Evolutionary conservation across 2,888 invertebrate species (phyloP).

Genomic region (Encarsia formosa): DNA sequence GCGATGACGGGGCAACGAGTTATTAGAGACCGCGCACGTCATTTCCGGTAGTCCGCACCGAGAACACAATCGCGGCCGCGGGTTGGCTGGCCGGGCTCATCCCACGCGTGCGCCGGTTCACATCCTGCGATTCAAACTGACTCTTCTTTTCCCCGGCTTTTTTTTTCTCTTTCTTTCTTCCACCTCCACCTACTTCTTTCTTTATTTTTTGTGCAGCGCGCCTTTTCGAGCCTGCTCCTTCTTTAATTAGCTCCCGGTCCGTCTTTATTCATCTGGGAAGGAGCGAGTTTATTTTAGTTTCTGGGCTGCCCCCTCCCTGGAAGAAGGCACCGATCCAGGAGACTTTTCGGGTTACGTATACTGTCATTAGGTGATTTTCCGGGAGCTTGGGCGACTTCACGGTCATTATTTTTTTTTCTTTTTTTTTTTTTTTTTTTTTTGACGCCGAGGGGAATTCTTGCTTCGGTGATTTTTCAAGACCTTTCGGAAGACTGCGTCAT

Average conservation of each 20-base stretch:
- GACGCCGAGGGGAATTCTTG: too few relatives aligned
- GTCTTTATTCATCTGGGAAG: constrained; percentile 6
- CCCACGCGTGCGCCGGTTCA: constrained; percentile 35
- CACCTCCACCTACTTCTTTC: constrained; percentile 1
- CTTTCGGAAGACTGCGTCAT: too few relatives aligned
- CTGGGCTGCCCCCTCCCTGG: too few relatives aligned
- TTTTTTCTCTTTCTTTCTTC: constrained; percentile 4
- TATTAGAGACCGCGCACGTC: constrained; percentile 26
- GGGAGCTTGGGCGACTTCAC: too few relatives aligned
- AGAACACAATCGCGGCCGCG: constrained; percentile 22
- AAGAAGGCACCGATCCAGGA: too few relatives aligned
- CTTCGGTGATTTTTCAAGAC: too few relatives aligned
- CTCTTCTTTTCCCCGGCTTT: constrained; percentile 33
- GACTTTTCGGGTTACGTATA: too few relatives aligned
- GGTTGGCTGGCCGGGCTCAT: too few relatives aligned
- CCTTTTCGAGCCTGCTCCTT: constrained; percentile 18
- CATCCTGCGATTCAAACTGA: constrained; percentile 49
- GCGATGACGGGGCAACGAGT: constrained; percentile 26
- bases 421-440: too few relatives aligned
- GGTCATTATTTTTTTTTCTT: too few relatives aligned
- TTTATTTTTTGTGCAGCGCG: constrained; percentile 11
- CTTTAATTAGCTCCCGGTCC: constrained; percentile 22
- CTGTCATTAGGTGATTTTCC: too few relatives aligned
- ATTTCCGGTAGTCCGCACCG: constrained; percentile 19
- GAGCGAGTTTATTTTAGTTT: too few relatives aligned